Evolutionary conservation across 2,113 vertebrate species (phyloP).

Genomic region (Deroptyus accipitrinus): DNA sequence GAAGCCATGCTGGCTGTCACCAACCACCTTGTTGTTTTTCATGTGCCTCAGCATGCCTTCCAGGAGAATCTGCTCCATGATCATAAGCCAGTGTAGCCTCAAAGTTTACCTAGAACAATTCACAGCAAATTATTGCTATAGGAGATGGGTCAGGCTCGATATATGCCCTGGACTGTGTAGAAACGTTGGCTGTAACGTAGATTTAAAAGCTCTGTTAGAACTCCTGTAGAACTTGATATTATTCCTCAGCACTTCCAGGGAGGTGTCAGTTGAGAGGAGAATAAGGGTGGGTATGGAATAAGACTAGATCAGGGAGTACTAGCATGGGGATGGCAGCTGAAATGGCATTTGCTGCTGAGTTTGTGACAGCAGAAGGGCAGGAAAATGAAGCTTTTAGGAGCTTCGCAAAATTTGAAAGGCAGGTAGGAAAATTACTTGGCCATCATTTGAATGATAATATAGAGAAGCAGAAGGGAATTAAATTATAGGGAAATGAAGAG

Average conservation of each 20-base stretch:
- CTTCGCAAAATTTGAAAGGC: neutral
- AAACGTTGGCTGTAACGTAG: neutral
- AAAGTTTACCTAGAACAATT: neutral
- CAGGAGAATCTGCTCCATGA: too few species aligned
- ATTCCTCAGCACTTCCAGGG: neutral
- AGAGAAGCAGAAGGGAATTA: neutral
- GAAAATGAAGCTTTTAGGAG: neutral
- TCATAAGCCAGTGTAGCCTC: neutral
- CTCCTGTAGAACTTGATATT: neutral
- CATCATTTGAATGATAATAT: neutral
- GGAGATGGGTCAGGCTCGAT: neutral
- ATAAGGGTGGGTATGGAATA: neutral
- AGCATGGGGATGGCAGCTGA: neutral
- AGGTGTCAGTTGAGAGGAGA: fast-evolving
- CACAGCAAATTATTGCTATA: neutral
- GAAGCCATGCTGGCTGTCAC: too few species aligned
- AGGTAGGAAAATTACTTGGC: neutral
- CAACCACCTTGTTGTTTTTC: too few species aligned
- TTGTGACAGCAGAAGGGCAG: neutral
- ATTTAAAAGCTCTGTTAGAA: neutral
- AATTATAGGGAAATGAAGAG: neutral
- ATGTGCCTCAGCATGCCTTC: too few species aligned
- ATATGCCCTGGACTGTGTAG: neutral
- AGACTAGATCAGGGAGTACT: neutral
- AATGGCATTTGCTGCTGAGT: neutral